These are phyloP conservation scores for Mesitornis unicolor DNA, from an alignment of 2,113 vertebrate species.

Conservation along the genomic window DNA sequence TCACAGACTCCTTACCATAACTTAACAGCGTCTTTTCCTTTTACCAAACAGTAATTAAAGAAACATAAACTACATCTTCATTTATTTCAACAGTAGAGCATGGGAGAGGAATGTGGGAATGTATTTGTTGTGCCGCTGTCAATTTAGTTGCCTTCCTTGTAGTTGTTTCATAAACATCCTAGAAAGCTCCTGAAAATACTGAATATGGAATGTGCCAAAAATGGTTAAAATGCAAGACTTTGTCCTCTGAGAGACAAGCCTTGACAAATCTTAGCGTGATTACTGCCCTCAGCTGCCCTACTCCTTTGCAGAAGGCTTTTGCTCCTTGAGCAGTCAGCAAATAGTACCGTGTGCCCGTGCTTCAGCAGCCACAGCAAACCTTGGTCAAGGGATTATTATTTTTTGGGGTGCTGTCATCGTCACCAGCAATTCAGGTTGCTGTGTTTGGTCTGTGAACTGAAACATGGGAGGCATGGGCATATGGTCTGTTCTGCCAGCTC, in stretches of 20 bases:
- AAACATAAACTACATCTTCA: conserved; percentile 24
- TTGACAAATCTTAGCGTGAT: conserved; percentile 38
- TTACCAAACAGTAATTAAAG: conserved; percentile 44
- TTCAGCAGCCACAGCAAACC: background rate
- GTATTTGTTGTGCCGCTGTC: background rate
- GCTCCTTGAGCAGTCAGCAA: conserved; percentile 25
- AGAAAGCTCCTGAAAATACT: conserved; percentile 46
- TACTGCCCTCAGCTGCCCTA: background rate
- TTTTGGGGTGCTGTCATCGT: background rate
- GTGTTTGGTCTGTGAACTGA: background rate
- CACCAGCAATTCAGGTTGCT: background rate
- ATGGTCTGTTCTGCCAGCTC: background rate
- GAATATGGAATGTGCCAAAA: conserved; percentile 40
- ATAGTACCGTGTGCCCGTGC: accelerated
- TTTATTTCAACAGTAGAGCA: background rate
- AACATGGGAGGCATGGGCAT: background rate
- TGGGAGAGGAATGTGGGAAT: conserved; percentile 38
- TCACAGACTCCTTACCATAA: background rate
- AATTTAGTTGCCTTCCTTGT: background rate
- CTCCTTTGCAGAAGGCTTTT: conserved; percentile 6
- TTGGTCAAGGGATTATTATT: background rate
- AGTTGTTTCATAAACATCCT: conserved; percentile 49
- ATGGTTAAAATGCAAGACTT: conserved; percentile 43
- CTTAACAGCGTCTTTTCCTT: conserved; percentile 5
- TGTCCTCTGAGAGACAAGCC: conserved; percentile 21